Percentiles rank a stretch among this genome's conserved stretches.
These are phyloP conservation scores for Branchipolynoe longqiensis DNA, from an alignment of 2,888 invertebrate genomes.

Conservation along the genomic window DNA sequence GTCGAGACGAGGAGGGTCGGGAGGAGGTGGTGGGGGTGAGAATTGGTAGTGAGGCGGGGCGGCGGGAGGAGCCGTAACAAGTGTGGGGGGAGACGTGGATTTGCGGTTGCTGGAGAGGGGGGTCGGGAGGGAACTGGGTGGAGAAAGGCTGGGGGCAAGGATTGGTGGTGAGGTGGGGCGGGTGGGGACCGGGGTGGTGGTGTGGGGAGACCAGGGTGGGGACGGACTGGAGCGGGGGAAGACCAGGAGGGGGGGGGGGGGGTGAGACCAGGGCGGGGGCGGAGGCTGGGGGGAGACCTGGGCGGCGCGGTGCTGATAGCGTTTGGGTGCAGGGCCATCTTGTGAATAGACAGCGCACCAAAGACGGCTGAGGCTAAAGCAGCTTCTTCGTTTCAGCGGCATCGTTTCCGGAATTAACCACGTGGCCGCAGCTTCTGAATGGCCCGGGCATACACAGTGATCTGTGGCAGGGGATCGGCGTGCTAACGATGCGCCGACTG, in stretches of 20 bases:
- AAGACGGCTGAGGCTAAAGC: conserved; percentile 4
- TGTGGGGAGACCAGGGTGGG: background rate
- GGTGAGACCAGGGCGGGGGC: background rate
- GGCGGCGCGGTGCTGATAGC: conserved; percentile 21
- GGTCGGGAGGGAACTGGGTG: no score
- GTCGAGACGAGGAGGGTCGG: no score
- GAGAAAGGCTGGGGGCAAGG: background rate
- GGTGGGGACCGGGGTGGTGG: background rate
- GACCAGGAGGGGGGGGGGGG: background rate
- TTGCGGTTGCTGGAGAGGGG: no score
- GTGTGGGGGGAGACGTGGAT: no score
- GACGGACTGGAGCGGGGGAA: no score
- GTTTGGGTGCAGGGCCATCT: background rate
- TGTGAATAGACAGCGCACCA: conserved; percentile 24
- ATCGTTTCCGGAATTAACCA: conserved; percentile 27
- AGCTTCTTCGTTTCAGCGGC: conserved; percentile 23
- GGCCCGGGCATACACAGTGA: background rate
- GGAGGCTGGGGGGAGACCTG: background rate
- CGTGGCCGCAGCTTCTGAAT: background rate
- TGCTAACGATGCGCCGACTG: no score
- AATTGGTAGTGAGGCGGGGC: no score
- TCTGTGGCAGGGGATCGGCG: no score
- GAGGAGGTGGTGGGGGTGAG: no score
- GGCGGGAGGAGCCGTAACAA: no score
- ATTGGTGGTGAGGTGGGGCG: background rate